Percentiles rank a stretch among this genome's conserved stretches.
These are phyloP conservation scores for Orcinus orca DNA, from an alignment of 2,113 vertebrate species.

Conservation along the genomic window DNA sequence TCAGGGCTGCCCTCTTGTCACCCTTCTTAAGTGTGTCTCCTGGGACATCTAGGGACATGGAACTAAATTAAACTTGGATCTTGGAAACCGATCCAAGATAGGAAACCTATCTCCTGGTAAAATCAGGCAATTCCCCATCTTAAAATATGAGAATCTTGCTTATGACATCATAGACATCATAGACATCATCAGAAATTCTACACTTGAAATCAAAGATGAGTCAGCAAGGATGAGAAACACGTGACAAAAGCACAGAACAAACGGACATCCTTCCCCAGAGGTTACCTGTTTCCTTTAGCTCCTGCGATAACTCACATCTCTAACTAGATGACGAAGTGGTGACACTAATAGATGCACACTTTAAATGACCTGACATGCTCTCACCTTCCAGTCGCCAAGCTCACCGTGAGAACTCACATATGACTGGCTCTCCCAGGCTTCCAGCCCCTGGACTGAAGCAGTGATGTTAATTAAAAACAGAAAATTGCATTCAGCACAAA, in stretches of 20 bases:
- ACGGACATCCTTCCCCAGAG: too few species aligned
- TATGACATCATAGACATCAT: neutral
- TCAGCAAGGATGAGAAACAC: neutral
- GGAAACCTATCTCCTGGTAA: neutral
- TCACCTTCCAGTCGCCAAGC: neutral
- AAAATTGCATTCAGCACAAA: neutral
- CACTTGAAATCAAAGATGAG: neutral
- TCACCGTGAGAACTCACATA: neutral
- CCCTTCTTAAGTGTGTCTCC: neutral
- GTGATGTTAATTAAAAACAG: neutral
- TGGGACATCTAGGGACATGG: neutral
- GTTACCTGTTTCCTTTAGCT: neutral
- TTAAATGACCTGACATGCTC: neutral
- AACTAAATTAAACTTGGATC: neutral
- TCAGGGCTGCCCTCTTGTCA: accelerated
- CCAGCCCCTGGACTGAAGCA: neutral
- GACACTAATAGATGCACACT: neutral
- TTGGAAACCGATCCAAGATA: neutral
- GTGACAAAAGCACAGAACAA: neutral
- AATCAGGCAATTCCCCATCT: neutral
- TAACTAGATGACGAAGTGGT: neutral
- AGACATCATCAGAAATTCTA: neutral
- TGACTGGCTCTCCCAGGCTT: neutral
- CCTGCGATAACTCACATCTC: neutral
- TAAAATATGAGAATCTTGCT: neutral